Conservation (phyloP, 2,113 vertebrate genomes). For the Aegotheles bennettii region DNA sequence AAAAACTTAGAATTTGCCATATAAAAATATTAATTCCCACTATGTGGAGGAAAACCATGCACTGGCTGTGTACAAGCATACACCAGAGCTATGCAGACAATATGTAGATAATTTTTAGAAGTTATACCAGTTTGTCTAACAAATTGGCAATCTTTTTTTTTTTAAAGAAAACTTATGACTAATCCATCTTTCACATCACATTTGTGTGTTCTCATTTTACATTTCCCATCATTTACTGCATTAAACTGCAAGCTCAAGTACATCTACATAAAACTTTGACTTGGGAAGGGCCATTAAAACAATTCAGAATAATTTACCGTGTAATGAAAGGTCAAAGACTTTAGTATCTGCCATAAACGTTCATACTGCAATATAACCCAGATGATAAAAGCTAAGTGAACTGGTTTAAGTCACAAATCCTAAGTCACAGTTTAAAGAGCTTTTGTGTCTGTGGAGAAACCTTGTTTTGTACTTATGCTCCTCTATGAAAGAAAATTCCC, state of each 20-base stretch:
- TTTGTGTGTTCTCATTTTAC: not conserved
- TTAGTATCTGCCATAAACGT: constrained; percentile 12
- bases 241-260: not conserved
- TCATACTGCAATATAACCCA: not conserved
- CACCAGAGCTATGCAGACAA: not conserved
- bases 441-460: not conserved
- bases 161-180: not conserved
- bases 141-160: not conserved
- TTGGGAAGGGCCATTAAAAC: not conserved
- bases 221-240: not conserved
- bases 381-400: not conserved
- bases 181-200: not conserved
- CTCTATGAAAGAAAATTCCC: not conserved
- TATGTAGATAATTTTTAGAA: not conserved
- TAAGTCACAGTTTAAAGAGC: not conserved
- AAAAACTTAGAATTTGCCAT: not conserved
- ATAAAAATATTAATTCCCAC: not conserved
- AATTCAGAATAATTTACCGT: not conserved
- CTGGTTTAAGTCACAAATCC: not conserved
- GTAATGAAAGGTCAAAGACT: constrained; percentile 1
- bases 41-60: not conserved
- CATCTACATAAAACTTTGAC: not conserved
- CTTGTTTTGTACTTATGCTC: not conserved
- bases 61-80: not conserved
- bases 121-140: not conserved